Evolutionary conservation across 2,888 invertebrate species (phyloP), one percentile per base, ranked within the genome.

Genomic region (Helicoverpa assulta): DNA sequence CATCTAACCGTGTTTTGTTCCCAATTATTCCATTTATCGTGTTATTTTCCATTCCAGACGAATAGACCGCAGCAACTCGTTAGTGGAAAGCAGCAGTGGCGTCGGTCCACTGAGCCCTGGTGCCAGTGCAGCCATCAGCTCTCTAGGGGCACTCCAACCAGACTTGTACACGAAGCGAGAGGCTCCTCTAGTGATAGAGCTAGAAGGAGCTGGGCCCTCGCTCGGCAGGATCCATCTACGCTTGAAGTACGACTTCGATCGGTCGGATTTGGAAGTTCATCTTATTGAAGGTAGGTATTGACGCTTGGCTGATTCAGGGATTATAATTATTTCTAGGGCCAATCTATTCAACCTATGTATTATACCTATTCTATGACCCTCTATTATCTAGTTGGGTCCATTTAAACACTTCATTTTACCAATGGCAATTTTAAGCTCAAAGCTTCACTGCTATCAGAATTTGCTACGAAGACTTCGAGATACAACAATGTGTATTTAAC

Each of bases 221-320:
- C 96, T 98, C 56, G 99, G 99, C 47, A 96, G 98, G 73, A 96
- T 99, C 77, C 99, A 99, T 89, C 96, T 98, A 82, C 96, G 98
- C 65, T 95, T 99, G 67, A 98, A 98, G 86, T 99, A 99, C 88
- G 99, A 99, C 93, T 98, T 98, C 88, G 98, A 98, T 90, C 96
- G 98, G 78, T 98, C 98, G 18, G 99, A 99, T 91, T 96, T 99
- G 81, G 97, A 98, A 80, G 98, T 98, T n/a, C 98, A 99, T 94
- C 96, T 99, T 80, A 98, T 99, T 92, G 98, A 99, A 97, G 98
- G 98, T 98, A 83, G 47, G 62, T 4, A 16, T 6, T 10, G 7
- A 37, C 8, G 8, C 8, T 8, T 10, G 8, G 7, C 33, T 33
- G 1, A 33, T 33, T 7, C 2, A 7, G 37, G 10, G 37, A 37